Base-by-base conservation (phyloP, 2,113 vertebrate genomes). In the Microcebus griseorufus region DNA sequence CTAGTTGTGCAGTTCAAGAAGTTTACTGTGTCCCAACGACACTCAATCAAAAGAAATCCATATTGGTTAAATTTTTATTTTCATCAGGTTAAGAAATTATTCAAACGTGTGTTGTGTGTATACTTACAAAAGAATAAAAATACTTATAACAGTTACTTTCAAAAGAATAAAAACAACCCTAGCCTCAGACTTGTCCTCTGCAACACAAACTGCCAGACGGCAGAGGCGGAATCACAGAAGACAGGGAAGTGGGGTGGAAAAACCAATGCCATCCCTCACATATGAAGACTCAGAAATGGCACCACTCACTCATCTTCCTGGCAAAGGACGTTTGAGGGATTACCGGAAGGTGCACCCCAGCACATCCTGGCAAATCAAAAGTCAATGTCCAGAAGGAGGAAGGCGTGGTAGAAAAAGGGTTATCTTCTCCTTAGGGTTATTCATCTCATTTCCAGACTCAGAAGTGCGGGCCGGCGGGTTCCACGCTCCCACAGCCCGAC, bases 61-160 rank as follows among this genome's bases (percentile, higher is more conserved):
- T 73, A 78, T 37, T 69, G 45, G 72, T 55, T 60, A 80, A 51
- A 45, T 87, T 82, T 85, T 95, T 76, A 93, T 64, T 93, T 69
- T 85, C 84, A 82, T 60, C n/a, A 39, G 45, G 70, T 86, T 89
- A 93, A 78, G 88, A 76, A 90, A 87, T 90, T 88, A 87, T 45
- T 79, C 80, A 88, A 45, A 78, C 64, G 37, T 20, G 3, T 20
- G 4, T 67, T 23, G 12, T 42, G 37, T 76, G 65, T 64, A 48
- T 45, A 42, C 32, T 9, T 6, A 62, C 37, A 75, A 69, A 79
- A 93, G 42, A 92, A 76, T 9, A 34, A 92, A 92, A 70, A 90
- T 76, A 29, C 58, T 60, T 23, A 60, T 25, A 60, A 60, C 45
- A 23, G 45, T 65, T 45, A 42, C 32, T 9, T 6, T 55, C 42